Conservation (phyloP, 2,888 invertebrate species). For the Malachius bipustulatus region DNA sequence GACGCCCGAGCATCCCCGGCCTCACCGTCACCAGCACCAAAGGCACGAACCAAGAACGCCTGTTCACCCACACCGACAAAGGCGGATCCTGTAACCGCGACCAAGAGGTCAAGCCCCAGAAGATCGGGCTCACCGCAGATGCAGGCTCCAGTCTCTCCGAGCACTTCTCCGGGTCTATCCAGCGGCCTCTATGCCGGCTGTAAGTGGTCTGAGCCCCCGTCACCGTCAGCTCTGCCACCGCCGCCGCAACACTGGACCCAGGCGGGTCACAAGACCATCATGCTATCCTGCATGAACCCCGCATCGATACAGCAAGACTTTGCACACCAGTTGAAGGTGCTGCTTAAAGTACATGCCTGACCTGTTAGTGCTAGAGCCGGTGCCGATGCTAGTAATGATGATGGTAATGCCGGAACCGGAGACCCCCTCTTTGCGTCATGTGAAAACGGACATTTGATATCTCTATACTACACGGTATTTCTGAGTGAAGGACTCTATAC, state of each 20-base stretch:
- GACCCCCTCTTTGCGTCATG: slow-evolving; percentile 18
- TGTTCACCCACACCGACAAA: not conserved
- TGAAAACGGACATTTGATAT: slow-evolving; percentile 29
- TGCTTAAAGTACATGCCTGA: slow-evolving; percentile 38
- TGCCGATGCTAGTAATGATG: slow-evolving; percentile 10
- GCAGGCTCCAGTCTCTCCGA: slow-evolving; percentile 17
- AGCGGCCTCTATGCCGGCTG: slow-evolving; percentile 52
- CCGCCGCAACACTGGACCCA: slow-evolving; percentile 64
- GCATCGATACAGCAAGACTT: slow-evolving; percentile 26
- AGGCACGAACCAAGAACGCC: slow-evolving; percentile 11
- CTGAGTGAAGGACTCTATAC: slow-evolving; percentile 25
- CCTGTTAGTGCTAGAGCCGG: slow-evolving; percentile 20
- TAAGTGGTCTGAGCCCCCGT: slow-evolving; percentile 58
- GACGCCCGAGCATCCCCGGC: slow-evolving; percentile 14
- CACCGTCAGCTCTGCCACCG: slow-evolving; percentile 57
- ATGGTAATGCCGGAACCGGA: no score
- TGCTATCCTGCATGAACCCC: no score
- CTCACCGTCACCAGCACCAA: slow-evolving; percentile 16
- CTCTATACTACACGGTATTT: slow-evolving; percentile 30
- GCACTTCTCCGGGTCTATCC: slow-evolving; percentile 32
- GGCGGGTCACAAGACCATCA: slow-evolving; percentile 43
- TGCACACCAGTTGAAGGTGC: slow-evolving; percentile 34
- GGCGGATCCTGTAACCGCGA: not conserved
- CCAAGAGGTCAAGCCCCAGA: slow-evolving; percentile 20
- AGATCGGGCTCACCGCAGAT: slow-evolving; percentile 18